A percentile compares a stretch with the other conserved stretches of the same genome.
phyloP scores from a whole-genome alignment of 2,888 invertebrate genomes.

The Limnephilus rhombicus region DNA sequence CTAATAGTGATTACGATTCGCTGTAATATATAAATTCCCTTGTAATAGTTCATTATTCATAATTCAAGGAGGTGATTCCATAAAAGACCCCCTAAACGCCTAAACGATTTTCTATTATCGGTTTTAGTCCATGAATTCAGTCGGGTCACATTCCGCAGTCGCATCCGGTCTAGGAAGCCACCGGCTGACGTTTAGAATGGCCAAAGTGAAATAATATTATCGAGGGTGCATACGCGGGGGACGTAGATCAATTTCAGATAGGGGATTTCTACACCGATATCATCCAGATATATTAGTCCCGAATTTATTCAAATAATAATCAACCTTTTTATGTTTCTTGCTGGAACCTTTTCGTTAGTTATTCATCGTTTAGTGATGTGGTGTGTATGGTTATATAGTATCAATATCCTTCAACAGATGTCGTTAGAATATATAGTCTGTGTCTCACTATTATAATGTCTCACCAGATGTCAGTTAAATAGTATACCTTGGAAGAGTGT shows the following conservation, averaged over 20 bases:
- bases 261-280: constrained; percentile 35
- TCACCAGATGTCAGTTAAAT: too few relatives aligned
- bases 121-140: constrained; percentile 5
- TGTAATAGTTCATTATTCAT: neutral
- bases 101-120: constrained; percentile 25
- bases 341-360: neutral
- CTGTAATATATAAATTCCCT: neutral
- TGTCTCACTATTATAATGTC: too few relatives aligned
- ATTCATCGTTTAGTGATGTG: neutral
- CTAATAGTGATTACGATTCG: neutral
- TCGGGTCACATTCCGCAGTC: constrained; percentile 52
- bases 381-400: too few relatives aligned
- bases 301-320: neutral
- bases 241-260: constrained; percentile 64
- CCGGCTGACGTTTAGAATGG: constrained; percentile 58
- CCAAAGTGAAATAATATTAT: constrained; percentile 61
- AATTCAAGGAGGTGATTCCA: neutral
- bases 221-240: constrained; percentile 56
- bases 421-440: too few relatives aligned
- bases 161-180: constrained; percentile 59
- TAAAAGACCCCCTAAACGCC: neutral
- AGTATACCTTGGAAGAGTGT: too few relatives aligned
- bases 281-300: constrained; percentile 10
- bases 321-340: neutral
- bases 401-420: too few relatives aligned